A percentile compares a stretch with the other conserved stretches of the same genome.
Conservation (phyloP, 2,888 invertebrate species). For the Pristionchus fissidentatus region DNA sequence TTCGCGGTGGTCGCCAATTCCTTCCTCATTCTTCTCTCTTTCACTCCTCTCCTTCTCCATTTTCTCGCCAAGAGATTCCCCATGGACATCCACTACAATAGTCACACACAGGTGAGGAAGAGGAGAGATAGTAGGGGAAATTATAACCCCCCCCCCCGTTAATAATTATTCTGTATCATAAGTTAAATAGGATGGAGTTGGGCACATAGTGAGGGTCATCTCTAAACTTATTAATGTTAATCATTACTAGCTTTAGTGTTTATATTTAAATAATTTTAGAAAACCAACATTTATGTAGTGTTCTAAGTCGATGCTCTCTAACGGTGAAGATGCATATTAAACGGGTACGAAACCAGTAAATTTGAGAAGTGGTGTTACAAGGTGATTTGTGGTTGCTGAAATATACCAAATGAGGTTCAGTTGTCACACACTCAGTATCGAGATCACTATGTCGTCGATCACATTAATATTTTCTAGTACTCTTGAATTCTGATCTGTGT, state of each 20-base stretch:
- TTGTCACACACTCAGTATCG: background rate
- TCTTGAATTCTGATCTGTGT: background rate
- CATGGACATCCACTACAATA: conserved; percentile 70
- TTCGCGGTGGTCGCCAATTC: conserved; percentile 67
- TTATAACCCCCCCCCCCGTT: background rate
- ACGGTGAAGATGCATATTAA: too few relatives aligned
- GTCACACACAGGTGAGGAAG: conserved; percentile 63
- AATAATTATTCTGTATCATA: background rate
- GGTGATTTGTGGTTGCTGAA: background rate
- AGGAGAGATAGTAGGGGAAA: background rate
- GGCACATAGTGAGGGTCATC: too few relatives aligned
- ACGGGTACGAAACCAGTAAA: too few relatives aligned
- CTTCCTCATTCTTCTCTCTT: conserved; percentile 69
- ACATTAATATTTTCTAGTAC: background rate
- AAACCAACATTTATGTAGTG: too few relatives aligned
- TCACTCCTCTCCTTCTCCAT: conserved; percentile 73
- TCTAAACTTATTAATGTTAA: background rate
- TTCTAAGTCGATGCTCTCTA: too few relatives aligned
- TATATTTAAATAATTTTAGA: too few relatives aligned
- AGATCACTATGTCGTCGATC: too few relatives aligned
- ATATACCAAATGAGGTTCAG: background rate
- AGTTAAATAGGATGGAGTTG: background rate
- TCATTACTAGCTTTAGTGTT: too few relatives aligned
- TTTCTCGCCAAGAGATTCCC: conserved; percentile 73
- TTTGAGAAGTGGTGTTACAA: too few relatives aligned